Conservation (phyloP, 2,113 vertebrate species). For the Anseranas semipalmata region DNA sequence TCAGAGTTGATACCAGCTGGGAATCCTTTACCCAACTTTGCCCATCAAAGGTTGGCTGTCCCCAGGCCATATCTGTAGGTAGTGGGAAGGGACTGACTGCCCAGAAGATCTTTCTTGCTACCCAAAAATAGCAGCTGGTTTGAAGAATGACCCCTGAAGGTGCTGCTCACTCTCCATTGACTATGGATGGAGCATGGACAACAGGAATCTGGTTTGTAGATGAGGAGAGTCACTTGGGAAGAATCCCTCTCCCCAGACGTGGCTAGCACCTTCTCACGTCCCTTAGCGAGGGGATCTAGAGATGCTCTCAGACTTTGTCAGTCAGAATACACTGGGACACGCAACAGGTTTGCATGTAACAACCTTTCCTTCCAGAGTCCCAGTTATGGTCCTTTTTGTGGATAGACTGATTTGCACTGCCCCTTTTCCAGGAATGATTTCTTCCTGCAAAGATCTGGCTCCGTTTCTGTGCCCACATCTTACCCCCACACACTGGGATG, state of each 20-base stretch:
- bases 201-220: not conserved
- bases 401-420: not conserved
- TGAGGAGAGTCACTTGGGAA: not conserved
- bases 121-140: not conserved
- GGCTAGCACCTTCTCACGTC: not conserved
- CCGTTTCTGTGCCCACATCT: rapidly evolving
- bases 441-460: not conserved
- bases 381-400: not conserved
- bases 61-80: not conserved
- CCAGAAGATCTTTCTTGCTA: not conserved
- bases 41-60: not conserved
- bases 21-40: rapidly evolving
- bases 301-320: rapidly evolving
- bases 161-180: not conserved
- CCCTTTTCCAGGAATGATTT: not conserved
- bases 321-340: not conserved
- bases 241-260: not conserved
- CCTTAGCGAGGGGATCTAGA: not conserved
- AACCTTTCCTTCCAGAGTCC: not conserved
- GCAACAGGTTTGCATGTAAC: rapidly evolving
- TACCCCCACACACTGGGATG: not conserved
- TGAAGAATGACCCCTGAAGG: not conserved
- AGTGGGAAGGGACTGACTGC: not conserved
- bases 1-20: not conserved
- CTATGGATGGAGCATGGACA: not conserved